phyloP scores from a whole-genome alignment of 2,113 vertebrate genomes.

The Mohoua ochrocephala region DNA sequence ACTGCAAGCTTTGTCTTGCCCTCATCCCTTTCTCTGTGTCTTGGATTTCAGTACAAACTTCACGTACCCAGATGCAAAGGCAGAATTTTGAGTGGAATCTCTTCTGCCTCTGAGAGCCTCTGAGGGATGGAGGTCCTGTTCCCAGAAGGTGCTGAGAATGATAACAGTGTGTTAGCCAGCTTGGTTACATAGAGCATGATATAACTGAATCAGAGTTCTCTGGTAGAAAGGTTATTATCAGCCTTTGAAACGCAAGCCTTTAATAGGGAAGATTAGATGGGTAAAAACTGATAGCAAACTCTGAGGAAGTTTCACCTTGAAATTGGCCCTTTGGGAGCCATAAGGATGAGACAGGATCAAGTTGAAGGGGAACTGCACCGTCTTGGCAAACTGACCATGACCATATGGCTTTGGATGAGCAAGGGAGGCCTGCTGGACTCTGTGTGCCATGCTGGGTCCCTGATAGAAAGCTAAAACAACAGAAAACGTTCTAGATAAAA shows the following conservation, averaged over 20 bases:
- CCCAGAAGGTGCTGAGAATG: neutral
- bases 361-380: neutral
- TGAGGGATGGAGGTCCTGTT: neutral
- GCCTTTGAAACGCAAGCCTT: neutral
- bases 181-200: neutral
- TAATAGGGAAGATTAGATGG: neutral
- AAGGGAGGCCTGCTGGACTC: neutral
- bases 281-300: neutral
- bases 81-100: neutral
- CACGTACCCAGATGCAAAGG: neutral
- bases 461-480: neutral
- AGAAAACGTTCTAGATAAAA: neutral
- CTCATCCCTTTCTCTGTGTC: neutral
- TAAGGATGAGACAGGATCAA: neutral
- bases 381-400: neutral
- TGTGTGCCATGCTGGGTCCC: neutral
- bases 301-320: neutral
- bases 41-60: neutral
- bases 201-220: neutral
- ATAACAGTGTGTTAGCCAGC: neutral
- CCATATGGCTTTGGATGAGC: neutral
- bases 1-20: neutral
- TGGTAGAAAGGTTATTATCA: neutral
- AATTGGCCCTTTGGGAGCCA: neutral
- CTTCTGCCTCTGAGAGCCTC: neutral